Evolutionary conservation across 2,888 invertebrate species (phyloP).

Genomic region (Mechanitis messenoides): DNA sequence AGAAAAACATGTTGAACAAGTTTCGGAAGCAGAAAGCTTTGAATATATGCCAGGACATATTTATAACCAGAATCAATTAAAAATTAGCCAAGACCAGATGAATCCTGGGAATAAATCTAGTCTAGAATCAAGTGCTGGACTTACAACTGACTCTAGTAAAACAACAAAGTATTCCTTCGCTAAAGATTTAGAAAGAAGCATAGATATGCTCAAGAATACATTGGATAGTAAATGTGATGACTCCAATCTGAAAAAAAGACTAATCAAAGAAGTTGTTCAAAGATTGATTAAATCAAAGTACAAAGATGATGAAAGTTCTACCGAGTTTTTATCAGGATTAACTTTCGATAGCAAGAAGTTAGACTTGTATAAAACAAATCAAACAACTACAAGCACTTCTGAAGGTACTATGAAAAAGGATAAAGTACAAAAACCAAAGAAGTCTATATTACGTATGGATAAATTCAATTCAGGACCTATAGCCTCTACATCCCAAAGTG

Average conservation of each 20-base stretch:
- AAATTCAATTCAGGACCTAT: conserved; percentile 57
- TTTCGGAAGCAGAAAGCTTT: conserved; percentile 80
- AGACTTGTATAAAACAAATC: conserved; percentile 38
- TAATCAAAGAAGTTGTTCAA: conserved; percentile 80
- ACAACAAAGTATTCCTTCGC: conserved; percentile 63
- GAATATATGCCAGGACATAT: conserved; percentile 79
- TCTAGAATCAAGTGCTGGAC: conserved; percentile 59
- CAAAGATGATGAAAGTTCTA: conserved; percentile 73
- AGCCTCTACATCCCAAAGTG: conserved; percentile 67
- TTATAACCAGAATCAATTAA: conserved; percentile 71
- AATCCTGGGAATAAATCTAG: conserved; percentile 63
- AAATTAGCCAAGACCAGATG: conserved; percentile 38
- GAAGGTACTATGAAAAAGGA: conserved; percentile 49
- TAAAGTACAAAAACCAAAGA: conserved; percentile 48
- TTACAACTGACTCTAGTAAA: conserved; percentile 66
- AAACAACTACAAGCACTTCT: conserved; percentile 62
- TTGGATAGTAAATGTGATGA: conserved; percentile 78
- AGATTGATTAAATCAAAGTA: conserved; percentile 78
- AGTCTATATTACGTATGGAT: conserved; percentile 60
- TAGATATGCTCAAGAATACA: conserved; percentile 77
- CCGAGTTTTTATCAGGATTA: conserved; percentile 67
- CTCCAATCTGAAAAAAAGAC: conserved; percentile 76
- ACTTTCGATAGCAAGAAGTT: conserved; percentile 53
- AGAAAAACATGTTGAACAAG: conserved; percentile 55
- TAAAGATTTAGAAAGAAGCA: conserved; percentile 78